phyloP scores from a whole-genome alignment of 1,140 invertebrate genomes.

The Lucilia cuprina region DNA sequence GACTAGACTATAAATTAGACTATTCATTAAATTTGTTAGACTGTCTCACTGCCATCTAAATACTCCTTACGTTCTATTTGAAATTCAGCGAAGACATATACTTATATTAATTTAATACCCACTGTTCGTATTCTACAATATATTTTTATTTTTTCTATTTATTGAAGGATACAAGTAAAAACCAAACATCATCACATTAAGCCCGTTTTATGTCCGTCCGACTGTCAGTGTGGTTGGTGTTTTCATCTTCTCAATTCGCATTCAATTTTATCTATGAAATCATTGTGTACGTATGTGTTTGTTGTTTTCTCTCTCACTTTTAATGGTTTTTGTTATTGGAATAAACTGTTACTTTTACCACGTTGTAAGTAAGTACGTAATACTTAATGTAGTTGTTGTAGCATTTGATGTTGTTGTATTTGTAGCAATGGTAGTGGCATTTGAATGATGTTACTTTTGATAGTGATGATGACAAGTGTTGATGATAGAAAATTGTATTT shows the following conservation, averaged over 20 bases:
- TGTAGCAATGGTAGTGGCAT: constrained; percentile 2
- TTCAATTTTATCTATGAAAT: constrained; percentile 27
- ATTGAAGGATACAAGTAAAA: not conserved
- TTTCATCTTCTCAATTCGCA: not conserved
- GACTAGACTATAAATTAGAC: no score
- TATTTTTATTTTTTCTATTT: not conserved
- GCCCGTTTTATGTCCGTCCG: not conserved
- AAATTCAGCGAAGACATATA: no score
- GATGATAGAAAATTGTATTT: constrained; percentile 12
- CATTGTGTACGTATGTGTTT: not conserved
- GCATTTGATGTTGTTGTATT: not conserved
- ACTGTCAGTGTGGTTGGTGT: not conserved
- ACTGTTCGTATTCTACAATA: no score
- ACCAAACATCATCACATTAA: not conserved
- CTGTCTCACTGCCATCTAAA: no score
- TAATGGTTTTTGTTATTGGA: not conserved
- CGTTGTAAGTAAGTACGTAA: not conserved
- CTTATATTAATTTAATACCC: no score
- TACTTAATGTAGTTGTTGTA: not conserved
- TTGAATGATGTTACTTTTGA: constrained; percentile 17
- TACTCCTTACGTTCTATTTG: no score
- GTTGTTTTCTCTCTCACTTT: not conserved
- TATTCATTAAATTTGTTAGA: no score
- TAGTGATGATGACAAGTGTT: constrained; percentile 17
- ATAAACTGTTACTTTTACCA: not conserved